Evolutionary conservation across 2,888 invertebrate genomes (phyloP).

Genomic region (Pammene fasciana): DNA sequence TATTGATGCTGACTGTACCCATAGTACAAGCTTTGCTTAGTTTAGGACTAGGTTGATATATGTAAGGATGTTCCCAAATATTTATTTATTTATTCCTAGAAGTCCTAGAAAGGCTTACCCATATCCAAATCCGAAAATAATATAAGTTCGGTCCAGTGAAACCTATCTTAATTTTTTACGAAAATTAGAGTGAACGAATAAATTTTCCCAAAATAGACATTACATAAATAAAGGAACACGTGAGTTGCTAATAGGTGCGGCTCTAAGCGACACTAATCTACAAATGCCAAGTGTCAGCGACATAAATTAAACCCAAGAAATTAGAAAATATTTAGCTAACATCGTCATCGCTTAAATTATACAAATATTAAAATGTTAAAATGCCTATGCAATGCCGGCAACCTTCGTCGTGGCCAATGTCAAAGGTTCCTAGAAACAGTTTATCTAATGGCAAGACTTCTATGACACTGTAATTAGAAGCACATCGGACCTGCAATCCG

Average conservation of each 20-base stretch:
- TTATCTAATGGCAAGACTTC: neutral
- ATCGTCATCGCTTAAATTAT: constrained; percentile 20
- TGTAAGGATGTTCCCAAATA: no score
- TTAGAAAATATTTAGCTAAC: constrained; percentile 13
- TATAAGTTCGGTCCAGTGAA: no score
- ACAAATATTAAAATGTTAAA: neutral
- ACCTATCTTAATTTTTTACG: neutral
- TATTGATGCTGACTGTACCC: no score
- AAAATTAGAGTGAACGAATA: neutral
- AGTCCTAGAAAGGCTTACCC: no score
- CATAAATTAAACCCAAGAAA: constrained; percentile 20
- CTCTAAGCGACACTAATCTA: constrained; percentile 1
- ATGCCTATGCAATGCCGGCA: neutral
- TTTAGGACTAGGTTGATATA: no score
- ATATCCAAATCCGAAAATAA: no score
- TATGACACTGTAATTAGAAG: no score
- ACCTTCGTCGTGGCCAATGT: neutral
- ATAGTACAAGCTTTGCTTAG: no score
- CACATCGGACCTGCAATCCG: no score
- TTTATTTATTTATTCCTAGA: no score
- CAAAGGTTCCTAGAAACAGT: constrained; percentile 1
- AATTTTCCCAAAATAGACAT: neutral
- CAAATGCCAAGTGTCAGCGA: constrained; percentile 6
- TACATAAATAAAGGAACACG: constrained; percentile 1
- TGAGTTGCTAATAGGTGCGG: neutral